phyloP scores from a whole-genome alignment of 2,113 vertebrate genomes.

The Pelodiscus sinensis region DNA sequence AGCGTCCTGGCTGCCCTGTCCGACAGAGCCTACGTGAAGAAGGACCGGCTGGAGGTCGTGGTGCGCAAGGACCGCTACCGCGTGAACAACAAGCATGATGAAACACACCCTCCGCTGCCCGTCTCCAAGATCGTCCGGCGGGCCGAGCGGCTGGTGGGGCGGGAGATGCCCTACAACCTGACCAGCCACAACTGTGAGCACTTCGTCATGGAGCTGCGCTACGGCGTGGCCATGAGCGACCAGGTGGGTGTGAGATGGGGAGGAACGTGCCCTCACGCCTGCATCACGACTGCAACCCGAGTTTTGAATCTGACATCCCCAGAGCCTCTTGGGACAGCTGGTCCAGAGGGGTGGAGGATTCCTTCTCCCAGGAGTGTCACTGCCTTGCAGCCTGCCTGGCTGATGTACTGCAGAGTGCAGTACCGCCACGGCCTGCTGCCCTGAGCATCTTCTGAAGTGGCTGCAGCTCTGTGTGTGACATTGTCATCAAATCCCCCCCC shows the following conservation, averaged over 20 bases:
- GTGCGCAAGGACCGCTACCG: conserved; percentile 56
- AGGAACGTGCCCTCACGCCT: neutral
- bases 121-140: conserved; percentile 62
- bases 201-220: conserved; percentile 83
- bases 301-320: neutral
- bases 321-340: neutral
- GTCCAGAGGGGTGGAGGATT: neutral
- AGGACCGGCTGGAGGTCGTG: conserved; percentile 71
- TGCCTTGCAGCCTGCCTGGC: neutral
- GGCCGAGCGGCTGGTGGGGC: conserved; percentile 59
- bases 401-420: neutral
- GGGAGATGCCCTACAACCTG: conserved; percentile 67
- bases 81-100: conserved; percentile 81
- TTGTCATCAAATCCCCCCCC: too few relatives aligned
- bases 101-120: conserved; percentile 47
- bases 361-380: neutral
- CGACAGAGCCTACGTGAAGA: conserved; percentile 74
- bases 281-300: neutral
- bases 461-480: too few relatives aligned
- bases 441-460: too few relatives aligned
- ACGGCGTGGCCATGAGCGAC: conserved; percentile 70
- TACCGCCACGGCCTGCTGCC: too few relatives aligned
- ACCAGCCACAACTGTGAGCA: conserved; percentile 81
- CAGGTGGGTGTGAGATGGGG: conserved; percentile 72
- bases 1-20: conserved; percentile 70